These are phyloP conservation scores for Thereva unica DNA, from an alignment of 2,888 invertebrate genomes.

Conservation along the genomic window DNA sequence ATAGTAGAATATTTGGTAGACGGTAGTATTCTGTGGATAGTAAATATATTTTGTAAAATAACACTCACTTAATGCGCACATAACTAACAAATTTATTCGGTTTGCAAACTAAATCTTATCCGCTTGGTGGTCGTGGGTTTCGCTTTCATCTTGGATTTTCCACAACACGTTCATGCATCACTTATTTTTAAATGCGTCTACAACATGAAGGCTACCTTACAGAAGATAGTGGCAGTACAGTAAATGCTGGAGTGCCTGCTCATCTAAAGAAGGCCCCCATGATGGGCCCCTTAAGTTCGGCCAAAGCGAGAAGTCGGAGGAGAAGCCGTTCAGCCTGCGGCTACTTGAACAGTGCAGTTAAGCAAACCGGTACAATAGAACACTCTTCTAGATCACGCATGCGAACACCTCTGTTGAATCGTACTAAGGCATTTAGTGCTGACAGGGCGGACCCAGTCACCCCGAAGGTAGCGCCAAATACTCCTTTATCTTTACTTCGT, in stretches of 20 bases:
- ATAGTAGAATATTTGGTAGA: not conserved
- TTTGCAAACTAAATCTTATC: not conserved
- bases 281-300: slow-evolving; percentile 53
- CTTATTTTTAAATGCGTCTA: slow-evolving; percentile 8
- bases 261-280: slow-evolving; percentile 47
- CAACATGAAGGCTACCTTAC: slow-evolving; percentile 56
- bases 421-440: slow-evolving; percentile 54
- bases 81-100: no score
- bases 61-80: no score
- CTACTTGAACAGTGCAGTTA: slow-evolving; percentile 29
- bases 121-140: not conserved
- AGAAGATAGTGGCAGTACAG: slow-evolving; percentile 54
- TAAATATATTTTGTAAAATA: not conserved
- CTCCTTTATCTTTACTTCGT: slow-evolving; percentile 53
- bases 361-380: slow-evolving; percentile 40
- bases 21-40: not conserved
- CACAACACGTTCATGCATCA: slow-evolving; percentile 10
- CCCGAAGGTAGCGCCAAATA: slow-evolving; percentile 44
- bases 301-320: slow-evolving; percentile 51
- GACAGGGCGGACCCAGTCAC: slow-evolving; percentile 49
- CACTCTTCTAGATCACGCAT: slow-evolving; percentile 51
- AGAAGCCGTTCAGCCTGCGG: slow-evolving; percentile 52
- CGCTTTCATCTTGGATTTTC: slow-evolving; percentile 8
- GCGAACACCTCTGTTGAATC: slow-evolving; percentile 50
- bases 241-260: slow-evolving; percentile 35